phyloP scores from a whole-genome alignment of 2,888 invertebrate species.

The Syrphus vitripennis region DNA sequence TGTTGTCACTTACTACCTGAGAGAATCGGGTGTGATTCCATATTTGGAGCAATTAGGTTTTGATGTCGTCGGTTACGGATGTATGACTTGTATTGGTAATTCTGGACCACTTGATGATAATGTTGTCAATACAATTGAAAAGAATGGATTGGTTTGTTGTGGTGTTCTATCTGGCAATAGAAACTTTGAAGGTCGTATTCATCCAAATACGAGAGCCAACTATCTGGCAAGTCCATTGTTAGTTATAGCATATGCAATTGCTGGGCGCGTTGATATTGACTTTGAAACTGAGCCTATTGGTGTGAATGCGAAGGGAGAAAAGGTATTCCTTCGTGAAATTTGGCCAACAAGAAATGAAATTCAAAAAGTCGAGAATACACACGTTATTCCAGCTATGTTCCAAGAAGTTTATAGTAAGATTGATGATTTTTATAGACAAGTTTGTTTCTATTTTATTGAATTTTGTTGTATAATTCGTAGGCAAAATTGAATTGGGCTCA shows the following conservation, averaged over 20 bases:
- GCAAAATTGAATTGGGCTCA: conserved; percentile 94
- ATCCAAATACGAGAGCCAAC: conserved; percentile 97
- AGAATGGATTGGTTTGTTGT: conserved; percentile 96
- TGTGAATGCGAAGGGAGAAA: conserved; percentile 85
- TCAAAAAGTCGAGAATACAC: conserved; percentile 91
- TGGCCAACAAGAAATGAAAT: conserved; percentile 97
- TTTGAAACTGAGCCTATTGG: conserved; percentile 93
- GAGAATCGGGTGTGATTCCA: conserved; percentile 95
- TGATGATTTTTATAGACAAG: not conserved
- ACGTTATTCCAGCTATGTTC: conserved; percentile 98
- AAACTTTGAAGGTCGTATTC: conserved; percentile 99
- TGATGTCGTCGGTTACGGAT: conserved; percentile 98
- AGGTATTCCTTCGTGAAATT: conserved; percentile 94
- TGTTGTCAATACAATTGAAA: conserved; percentile 95
- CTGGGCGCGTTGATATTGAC: conserved; percentile 96
- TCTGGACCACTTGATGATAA: conserved; percentile 96
- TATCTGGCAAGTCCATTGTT: conserved; percentile 98
- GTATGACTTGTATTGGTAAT: conserved; percentile 99
- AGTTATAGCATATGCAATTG: conserved; percentile 98
- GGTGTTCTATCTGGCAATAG: conserved; percentile 98
- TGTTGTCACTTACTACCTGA: conserved; percentile 91
- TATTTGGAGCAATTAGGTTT: conserved; percentile 94
- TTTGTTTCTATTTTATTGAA: not conserved
- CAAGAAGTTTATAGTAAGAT: conserved; percentile 85
- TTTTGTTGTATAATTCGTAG: conserved; percentile 69